phyloP scores from a whole-genome alignment of 2,113 vertebrate species.

The Nannobrachium achirus region DNA sequence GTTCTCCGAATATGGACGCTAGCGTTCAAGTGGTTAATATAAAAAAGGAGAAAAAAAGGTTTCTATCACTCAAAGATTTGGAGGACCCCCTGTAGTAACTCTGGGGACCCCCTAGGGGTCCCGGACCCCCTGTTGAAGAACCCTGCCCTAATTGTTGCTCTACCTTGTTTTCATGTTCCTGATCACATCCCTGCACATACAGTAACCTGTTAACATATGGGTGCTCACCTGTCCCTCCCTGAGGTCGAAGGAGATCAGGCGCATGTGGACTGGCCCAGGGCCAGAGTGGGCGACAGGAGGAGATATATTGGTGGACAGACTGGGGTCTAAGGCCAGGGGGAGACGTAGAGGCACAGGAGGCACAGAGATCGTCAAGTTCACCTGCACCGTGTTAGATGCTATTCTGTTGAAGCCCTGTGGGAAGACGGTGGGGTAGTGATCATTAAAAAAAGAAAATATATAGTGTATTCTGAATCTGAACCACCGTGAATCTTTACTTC shows the following conservation, averaged over 20 bases:
- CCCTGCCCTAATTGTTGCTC: neutral
- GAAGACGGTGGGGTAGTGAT: neutral
- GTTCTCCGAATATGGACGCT: too few relatives aligned
- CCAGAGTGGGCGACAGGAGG: constrained; percentile 88
- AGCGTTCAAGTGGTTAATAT: too few relatives aligned
- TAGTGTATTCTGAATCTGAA: too few relatives aligned
- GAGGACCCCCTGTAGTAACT: too few relatives aligned
- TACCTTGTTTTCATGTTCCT: neutral
- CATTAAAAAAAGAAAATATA: too few relatives aligned
- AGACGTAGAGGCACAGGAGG: constrained; percentile 82
- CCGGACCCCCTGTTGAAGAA: too few relatives aligned
- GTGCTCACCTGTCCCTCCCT: constrained; percentile 85
- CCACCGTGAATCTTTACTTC: too few relatives aligned
- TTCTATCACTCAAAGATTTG: too few relatives aligned
- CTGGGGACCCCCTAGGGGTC: too few relatives aligned
- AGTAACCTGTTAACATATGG: neutral
- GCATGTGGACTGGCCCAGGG: constrained; percentile 82
- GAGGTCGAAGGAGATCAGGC: constrained; percentile 87
- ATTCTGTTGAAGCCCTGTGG: constrained; percentile 85
- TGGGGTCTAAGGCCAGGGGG: constrained; percentile 82
- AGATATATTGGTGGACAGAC: constrained; percentile 73
- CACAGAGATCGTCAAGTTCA: constrained; percentile 83
- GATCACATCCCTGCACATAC: neutral
- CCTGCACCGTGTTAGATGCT: constrained; percentile 79
- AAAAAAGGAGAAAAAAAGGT: too few relatives aligned